Evolutionary conservation across 2,888 invertebrate genomes (phyloP).

Genomic region (Cotesia congregata): DNA sequence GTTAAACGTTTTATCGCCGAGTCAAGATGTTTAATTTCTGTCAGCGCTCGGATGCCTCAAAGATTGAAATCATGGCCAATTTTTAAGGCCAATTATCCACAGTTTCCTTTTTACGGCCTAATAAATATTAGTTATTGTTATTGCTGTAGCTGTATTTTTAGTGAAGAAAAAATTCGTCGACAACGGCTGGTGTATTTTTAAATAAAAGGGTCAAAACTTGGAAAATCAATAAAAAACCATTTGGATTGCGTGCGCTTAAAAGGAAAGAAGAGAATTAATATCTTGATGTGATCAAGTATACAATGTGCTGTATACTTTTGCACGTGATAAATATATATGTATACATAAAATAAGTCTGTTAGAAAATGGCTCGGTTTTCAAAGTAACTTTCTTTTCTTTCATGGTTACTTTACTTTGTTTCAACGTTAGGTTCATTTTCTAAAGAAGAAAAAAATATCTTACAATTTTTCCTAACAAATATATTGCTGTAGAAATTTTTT

Average conservation of each 20-base stretch:
- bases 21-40: conserved; percentile 64
- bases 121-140: background rate
- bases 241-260: conserved; percentile 68
- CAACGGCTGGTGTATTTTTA: background rate
- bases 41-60: conserved; percentile 34
- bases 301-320: background rate
- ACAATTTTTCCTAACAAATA: too few relatives aligned
- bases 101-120: background rate
- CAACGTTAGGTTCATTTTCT: too few relatives aligned
- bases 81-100: background rate
- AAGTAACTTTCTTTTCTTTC: too few relatives aligned
- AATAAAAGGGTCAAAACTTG: conserved; percentile 34
- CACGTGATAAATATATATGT: background rate
- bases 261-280: conserved; percentile 66
- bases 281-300: conserved; percentile 60
- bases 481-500: too few relatives aligned
- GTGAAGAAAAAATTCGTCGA: background rate
- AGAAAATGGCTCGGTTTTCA: conserved; percentile 8
- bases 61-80: conserved; percentile 4
- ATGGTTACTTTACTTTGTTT: too few relatives aligned
- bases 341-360: too few relatives aligned
- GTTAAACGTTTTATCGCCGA: conserved; percentile 59
- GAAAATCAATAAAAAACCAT: conserved; percentile 66
- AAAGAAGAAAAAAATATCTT: too few relatives aligned
- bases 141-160: background rate